Evolutionary conservation across 1,140 invertebrate species (phyloP), one percentile per base, ranked within the genome.

Genomic region (Bursaphelenchus mucronatus): DNA sequence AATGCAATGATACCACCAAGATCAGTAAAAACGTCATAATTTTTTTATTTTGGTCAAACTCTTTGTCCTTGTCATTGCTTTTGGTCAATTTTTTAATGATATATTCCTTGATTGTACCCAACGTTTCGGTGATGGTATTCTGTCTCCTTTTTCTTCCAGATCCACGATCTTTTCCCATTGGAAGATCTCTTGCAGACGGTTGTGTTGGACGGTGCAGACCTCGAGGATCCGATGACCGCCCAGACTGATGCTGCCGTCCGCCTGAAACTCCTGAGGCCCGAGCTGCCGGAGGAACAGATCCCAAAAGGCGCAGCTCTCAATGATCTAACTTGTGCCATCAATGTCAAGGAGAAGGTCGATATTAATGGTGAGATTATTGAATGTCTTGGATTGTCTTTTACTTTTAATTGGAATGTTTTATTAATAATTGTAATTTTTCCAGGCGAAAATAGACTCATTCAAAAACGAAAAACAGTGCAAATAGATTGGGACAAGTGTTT

Each of bases 401-500:
- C 1, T 1, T 5, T 3, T 30, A 1, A 30, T 30, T 30, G 30
- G 30, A 30, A 30, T 30, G n/a, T 45, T 61, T 15, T 8, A 8
- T 61, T 59, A 39, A 61, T 13, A 70, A 66, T 13, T 15, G n/a
- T 10, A 19, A 46, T 7, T 44, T 44, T 61, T 80, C 41, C 45
- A 80, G 76, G 77, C 40, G 78, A 79, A 64, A 80, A 71, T 54
- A 73, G 77, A n/a, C 69, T 79, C 44, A 80, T 80, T 40, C 78
- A 80, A 63, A 80, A 80, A 65, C 64, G 78, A 46, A 80, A 80
- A 63, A 80, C 78, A 21, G 69, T 79, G 46, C 74, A 76, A 47
- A 57, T 80, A 8, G 76, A 77, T 49, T 80, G 79, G 79, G 79
- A 80, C 19, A 81, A 81, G 46, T 80, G 76, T 58, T 80, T 79